A percentile compares a stretch with the other conserved stretches of the same genome.
Evolutionary conservation across 2,797 vertebrate genomes (phyloP).

Genomic region (Leptodactylus fallax): DNA sequence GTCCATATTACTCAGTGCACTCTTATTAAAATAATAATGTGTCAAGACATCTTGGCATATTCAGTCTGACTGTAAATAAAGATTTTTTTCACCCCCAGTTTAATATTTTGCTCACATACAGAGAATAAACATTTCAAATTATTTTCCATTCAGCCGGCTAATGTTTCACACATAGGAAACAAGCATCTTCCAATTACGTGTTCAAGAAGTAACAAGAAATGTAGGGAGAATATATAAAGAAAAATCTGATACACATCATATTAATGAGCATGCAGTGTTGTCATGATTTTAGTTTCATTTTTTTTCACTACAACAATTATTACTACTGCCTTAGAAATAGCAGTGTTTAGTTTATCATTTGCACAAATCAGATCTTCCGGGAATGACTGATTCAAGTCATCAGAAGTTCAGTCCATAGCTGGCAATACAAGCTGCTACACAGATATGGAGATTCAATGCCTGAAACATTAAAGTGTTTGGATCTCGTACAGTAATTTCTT

Average conservation of each 20-base stretch:
- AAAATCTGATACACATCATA: not conserved
- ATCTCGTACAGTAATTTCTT: slow-evolving; percentile 11
- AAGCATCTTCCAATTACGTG: no score
- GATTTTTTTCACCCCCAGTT: not conserved
- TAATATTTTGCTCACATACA: not conserved
- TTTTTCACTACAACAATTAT: slow-evolving; percentile 19
- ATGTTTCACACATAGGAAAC: not conserved
- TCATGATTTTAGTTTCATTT: not conserved
- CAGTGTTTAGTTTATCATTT: slow-evolving; percentile 5
- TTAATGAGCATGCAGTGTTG: slow-evolving; percentile 6
- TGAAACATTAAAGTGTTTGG: not conserved
- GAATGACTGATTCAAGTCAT: not conserved
- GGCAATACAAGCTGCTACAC: not conserved
- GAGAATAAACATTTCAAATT: not conserved
- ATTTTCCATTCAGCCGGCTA: not conserved
- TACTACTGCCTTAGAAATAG: not conserved
- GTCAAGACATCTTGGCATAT: not conserved
- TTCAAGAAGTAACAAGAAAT: not conserved
- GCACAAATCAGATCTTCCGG: not conserved
- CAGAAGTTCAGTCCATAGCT: not conserved
- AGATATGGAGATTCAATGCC: not conserved
- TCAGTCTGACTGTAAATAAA: not conserved
- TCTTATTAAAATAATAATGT: no score
- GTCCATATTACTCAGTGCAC: not conserved
- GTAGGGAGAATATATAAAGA: not conserved